Evolutionary conservation across 2,888 invertebrate species (phyloP).

Genomic region (Hydraecia micacea): DNA sequence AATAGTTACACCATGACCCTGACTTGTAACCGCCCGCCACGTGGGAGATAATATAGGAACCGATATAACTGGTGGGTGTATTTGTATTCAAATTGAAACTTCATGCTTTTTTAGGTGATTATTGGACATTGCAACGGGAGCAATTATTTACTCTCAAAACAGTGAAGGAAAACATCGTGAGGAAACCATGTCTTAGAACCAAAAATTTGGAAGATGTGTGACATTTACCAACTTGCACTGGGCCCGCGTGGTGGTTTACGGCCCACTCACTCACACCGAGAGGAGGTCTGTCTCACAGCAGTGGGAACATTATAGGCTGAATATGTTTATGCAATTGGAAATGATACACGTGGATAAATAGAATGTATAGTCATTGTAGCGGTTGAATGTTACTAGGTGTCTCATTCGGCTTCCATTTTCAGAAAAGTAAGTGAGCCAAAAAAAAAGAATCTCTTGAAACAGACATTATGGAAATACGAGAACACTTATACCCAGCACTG

Average conservation of each 20-base stretch:
- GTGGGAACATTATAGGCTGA: too few relatives aligned
- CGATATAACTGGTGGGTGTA: conserved; percentile 8
- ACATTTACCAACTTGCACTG: not conserved
- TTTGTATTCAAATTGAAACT: conserved; percentile 4
- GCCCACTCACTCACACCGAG: too few relatives aligned
- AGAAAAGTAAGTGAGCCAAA: not conserved
- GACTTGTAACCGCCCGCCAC: conserved; percentile 11
- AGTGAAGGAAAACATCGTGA: not conserved
- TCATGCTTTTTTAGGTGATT: not conserved
- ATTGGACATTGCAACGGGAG: not conserved
- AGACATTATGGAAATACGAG: not conserved
- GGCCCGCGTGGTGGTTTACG: too few relatives aligned
- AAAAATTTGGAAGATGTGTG: not conserved
- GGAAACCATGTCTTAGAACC: too few relatives aligned
- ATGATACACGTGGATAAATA: not conserved
- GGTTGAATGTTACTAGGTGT: not conserved
- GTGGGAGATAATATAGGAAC: conserved; percentile 2
- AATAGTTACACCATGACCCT: conserved; percentile 27
- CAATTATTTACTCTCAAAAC: not conserved
- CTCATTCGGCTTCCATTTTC: not conserved
- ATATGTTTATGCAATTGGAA: not conserved
- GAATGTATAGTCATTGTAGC: not conserved
- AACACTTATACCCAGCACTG: too few relatives aligned
- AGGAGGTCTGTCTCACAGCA: too few relatives aligned
- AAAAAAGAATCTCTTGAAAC: not conserved